phyloP scores from a whole-genome alignment of 2,797 vertebrate genomes.

The Novumbra hubbsi region DNA sequence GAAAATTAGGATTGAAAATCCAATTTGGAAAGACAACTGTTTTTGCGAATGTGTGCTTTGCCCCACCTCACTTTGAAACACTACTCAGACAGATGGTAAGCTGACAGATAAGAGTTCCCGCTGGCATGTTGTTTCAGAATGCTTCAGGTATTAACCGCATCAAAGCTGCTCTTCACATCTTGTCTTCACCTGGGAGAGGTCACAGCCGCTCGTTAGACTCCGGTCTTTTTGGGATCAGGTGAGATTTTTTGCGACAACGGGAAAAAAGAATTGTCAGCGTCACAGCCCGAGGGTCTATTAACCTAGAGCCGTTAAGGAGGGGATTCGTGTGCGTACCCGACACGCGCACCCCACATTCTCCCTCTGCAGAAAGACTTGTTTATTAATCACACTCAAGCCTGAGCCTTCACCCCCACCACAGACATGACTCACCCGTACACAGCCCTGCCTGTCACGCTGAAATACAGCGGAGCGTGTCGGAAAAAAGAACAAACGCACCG shows the following conservation, averaged over 20 bases:
- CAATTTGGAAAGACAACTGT: constrained; percentile 33
- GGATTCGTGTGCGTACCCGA: neutral
- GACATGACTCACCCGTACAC: neutral
- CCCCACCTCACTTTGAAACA: constrained; percentile 12
- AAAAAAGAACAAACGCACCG: neutral
- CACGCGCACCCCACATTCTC: neutral
- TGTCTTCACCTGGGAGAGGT: constrained; percentile 18
- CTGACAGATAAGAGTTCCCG: constrained; percentile 46
- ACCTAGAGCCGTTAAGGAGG: neutral
- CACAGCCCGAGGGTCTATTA: neutral
- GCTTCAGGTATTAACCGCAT: constrained; percentile 45
- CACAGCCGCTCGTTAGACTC: constrained; percentile 14
- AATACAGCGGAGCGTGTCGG: neutral
- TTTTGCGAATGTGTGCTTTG: neutral
- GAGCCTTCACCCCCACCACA: neutral
- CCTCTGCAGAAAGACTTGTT: neutral
- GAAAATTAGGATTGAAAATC: constrained; percentile 36
- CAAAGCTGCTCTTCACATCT: constrained; percentile 20
- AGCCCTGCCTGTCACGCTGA: neutral
- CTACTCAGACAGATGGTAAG: constrained; percentile 45
- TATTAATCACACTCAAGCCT: neutral
- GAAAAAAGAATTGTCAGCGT: neutral
- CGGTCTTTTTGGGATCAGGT: constrained; percentile 9
- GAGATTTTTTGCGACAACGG: neutral
- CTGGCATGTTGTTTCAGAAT: constrained; percentile 31